phyloP scores from a whole-genome alignment of 2,113 vertebrate genomes.

The Ophthalmolycus amberensis region DNA sequence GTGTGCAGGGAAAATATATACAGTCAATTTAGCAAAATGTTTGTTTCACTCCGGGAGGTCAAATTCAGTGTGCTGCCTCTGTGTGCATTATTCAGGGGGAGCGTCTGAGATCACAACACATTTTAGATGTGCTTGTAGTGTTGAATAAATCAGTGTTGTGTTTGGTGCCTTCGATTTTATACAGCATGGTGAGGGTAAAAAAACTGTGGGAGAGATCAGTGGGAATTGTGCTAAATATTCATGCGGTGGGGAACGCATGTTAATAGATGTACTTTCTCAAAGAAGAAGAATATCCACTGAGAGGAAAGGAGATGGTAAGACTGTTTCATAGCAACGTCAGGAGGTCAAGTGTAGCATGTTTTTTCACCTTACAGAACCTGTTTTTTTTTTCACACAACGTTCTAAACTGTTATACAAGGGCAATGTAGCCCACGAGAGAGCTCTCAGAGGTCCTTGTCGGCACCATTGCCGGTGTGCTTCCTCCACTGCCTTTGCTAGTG shows the following conservation, averaged over 20 bases:
- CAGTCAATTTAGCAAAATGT: constrained; percentile 31
- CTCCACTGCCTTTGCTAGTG: constrained; percentile 23
- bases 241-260: background rate
- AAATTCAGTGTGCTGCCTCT: constrained; percentile 45
- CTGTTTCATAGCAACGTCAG: background rate
- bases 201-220: background rate
- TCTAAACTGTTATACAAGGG: constrained; percentile 28
- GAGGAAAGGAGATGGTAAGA: background rate
- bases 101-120: constrained; percentile 43
- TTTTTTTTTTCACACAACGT: constrained; percentile 9
- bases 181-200: constrained; percentile 7
- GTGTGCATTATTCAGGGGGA: constrained; percentile 64
- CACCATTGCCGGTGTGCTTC: constrained; percentile 47
- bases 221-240: constrained; percentile 13
- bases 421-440: constrained; percentile 24
- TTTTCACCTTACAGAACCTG: constrained; percentile 10
- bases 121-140: constrained; percentile 43
- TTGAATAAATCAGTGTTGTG: constrained; percentile 61
- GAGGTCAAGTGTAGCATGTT: constrained; percentile 27
- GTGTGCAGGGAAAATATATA: background rate
- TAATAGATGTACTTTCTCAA: background rate
- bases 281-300: background rate
- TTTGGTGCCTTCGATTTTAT: constrained; percentile 43
- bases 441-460: constrained; percentile 44
- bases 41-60: constrained; percentile 36